A percentile compares a stretch with the other conserved stretches of the same genome.
These are phyloP conservation scores for Todiramphus saurophagus DNA, from an alignment of 2,113 vertebrate species.

Conservation along the genomic window DNA sequence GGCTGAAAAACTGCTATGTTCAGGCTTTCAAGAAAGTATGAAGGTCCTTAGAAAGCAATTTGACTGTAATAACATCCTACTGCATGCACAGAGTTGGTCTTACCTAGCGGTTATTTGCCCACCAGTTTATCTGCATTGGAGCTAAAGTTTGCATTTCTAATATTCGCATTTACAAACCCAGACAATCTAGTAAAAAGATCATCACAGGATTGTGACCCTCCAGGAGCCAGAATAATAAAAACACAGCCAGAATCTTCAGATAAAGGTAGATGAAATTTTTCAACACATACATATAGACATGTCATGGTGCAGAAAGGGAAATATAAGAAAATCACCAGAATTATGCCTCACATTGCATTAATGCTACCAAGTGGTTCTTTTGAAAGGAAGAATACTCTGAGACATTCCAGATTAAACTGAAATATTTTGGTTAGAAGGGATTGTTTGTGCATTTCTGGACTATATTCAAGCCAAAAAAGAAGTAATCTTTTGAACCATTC, in stretches of 20 bases:
- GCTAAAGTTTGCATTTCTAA: neutral
- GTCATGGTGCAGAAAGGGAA: neutral
- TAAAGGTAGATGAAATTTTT: neutral
- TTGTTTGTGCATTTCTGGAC: neutral
- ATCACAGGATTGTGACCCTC: neutral
- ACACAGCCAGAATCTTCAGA: neutral
- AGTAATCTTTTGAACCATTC: neutral
- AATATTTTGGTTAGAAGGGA: neutral
- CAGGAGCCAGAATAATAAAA: neutral
- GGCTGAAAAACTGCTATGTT: neutral
- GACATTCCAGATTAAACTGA: neutral
- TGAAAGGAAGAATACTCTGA: neutral
- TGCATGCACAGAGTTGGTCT: neutral
- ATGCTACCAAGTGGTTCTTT: neutral
- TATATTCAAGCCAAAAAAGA: neutral
- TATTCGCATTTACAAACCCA: neutral
- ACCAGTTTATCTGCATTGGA: neutral
- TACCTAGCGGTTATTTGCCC: neutral
- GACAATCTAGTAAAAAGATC: neutral
- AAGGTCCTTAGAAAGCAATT: neutral
- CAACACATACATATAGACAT: accelerated
- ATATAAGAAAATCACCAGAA: neutral
- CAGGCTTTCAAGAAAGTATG: neutral
- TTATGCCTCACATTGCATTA: neutral
- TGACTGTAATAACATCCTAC: neutral